Evolutionary conservation across 2,113 vertebrate species (phyloP).

Genomic region (Forbesichthys papilliferus): DNA sequence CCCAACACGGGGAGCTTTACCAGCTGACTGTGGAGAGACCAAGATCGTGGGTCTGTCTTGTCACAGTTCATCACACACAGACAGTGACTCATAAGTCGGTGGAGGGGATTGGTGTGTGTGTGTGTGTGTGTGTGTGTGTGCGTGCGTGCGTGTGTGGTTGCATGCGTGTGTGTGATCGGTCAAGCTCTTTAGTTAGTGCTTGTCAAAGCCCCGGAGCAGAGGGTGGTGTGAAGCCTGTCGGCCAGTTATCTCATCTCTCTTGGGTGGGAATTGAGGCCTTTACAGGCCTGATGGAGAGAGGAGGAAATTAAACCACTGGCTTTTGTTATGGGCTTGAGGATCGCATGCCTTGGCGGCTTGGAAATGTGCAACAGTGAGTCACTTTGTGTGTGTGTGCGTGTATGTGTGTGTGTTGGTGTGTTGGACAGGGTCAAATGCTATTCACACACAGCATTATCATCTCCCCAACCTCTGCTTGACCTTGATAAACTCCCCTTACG

Average conservation of each 20-base stretch:
- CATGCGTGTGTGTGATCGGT: slow-evolving; percentile 22
- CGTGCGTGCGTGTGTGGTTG: background rate
- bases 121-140: slow-evolving; percentile 7
- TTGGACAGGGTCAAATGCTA: slow-evolving; percentile 42
- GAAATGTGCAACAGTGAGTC: slow-evolving; percentile 34
- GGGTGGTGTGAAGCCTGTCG: slow-evolving; percentile 47
- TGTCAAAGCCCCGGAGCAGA: slow-evolving; percentile 47
- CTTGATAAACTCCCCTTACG: slow-evolving; percentile 50
- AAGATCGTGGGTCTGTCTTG: slow-evolving; percentile 19
- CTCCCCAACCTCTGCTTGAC: slow-evolving; percentile 57
- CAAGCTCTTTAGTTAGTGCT: slow-evolving; percentile 52
- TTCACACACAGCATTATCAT: slow-evolving; percentile 44
- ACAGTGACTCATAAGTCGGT: slow-evolving; percentile 48
- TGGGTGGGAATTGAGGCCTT: slow-evolving; percentile 64
- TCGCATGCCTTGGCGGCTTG: slow-evolving; percentile 28
- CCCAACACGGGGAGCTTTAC: slow-evolving; percentile 53
- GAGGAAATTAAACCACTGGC: slow-evolving; percentile 69
- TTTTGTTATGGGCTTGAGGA: slow-evolving; percentile 63
- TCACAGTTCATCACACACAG: slow-evolving; percentile 66
- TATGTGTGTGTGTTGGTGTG: slow-evolving; percentile 4
- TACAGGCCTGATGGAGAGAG: slow-evolving; percentile 40
- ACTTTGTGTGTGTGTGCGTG: slow-evolving; percentile 11
- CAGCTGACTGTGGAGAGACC: background rate
- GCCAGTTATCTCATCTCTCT: slow-evolving; percentile 66
- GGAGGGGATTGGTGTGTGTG: slow-evolving; percentile 30